phyloP scores from a whole-genome alignment of 2,797 vertebrate genomes.

The Pseudomugil tenellus region DNA sequence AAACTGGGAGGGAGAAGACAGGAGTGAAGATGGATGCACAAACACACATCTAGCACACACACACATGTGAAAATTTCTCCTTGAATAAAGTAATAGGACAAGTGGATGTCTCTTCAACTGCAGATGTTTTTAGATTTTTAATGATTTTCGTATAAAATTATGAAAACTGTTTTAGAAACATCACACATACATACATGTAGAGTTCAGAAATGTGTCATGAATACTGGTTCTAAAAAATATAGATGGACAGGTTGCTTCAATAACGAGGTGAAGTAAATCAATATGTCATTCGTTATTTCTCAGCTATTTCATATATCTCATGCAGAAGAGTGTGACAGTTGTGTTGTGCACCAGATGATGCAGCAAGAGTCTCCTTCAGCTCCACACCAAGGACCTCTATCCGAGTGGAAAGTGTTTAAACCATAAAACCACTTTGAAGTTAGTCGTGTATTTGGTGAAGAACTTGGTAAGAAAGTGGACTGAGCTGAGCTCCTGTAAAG shows the following conservation, averaged over 20 bases:
- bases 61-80: slow-evolving; percentile 32
- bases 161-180: background rate
- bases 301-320: background rate
- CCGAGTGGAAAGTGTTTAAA: background rate
- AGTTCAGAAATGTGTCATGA: background rate
- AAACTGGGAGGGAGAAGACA: slow-evolving; percentile 50
- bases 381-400: background rate
- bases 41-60: slow-evolving; percentile 5
- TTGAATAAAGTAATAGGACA: slow-evolving; percentile 22
- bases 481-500: no score
- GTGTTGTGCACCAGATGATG: background rate
- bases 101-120: slow-evolving; percentile 15
- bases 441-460: background rate
- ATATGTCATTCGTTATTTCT: background rate
- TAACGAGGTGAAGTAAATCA: background rate
- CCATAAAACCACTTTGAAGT: background rate
- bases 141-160: background rate
- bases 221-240: background rate
- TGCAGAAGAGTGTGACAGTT: background rate
- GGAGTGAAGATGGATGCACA: slow-evolving; percentile 36
- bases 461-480: no score
- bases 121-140: background rate
- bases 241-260: background rate
- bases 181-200: background rate
- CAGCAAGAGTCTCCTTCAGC: background rate